Conservation (phyloP, 2,113 vertebrate genomes). For the Arizona elegans region DNA sequence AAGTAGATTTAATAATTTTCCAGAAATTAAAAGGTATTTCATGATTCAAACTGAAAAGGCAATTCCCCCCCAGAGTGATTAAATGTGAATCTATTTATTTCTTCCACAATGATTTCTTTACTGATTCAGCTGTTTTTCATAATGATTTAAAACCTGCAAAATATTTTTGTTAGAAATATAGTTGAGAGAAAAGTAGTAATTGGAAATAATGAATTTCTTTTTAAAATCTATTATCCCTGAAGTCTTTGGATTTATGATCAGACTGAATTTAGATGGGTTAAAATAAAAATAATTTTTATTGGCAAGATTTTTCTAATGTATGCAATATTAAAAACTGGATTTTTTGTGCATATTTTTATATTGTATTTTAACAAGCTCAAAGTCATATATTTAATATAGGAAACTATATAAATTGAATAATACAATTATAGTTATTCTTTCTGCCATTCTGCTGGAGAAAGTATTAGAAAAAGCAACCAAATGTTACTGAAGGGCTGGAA, state of each 20-base stretch:
- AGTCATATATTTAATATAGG: background rate
- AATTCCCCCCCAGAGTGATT: background rate
- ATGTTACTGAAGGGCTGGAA: background rate
- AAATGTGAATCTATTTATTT: background rate
- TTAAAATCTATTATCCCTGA: background rate
- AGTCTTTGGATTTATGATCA: background rate
- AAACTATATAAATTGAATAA: background rate
- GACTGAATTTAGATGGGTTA: background rate
- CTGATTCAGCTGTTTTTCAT: no score
- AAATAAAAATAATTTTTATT: background rate
- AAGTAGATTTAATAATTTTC: background rate
- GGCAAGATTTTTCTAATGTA: background rate
- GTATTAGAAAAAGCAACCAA: background rate
- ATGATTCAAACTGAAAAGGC: background rate
- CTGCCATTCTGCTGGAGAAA: background rate
- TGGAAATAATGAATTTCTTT: background rate
- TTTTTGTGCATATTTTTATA: background rate
- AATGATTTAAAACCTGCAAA: background rate
- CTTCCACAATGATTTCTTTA: background rate
- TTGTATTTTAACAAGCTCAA: background rate
- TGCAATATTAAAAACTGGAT: background rate
- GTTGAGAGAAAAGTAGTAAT: background rate
- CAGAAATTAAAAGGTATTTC: background rate
- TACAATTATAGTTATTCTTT: background rate
- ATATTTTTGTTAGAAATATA: background rate